Evolutionary conservation across 2,797 vertebrate species (phyloP).

Genomic region (Carapus acus): DNA sequence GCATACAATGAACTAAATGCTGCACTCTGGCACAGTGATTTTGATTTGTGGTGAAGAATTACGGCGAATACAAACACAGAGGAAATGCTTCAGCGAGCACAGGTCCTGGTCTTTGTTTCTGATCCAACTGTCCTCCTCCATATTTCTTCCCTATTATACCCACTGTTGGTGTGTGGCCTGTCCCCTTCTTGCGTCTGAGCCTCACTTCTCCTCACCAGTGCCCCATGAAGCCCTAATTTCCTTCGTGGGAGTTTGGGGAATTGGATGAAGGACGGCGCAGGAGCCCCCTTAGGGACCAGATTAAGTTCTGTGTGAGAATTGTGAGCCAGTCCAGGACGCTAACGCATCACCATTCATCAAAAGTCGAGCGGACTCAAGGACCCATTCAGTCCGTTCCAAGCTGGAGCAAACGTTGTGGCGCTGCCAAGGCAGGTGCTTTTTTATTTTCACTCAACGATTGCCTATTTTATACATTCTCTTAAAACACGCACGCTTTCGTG

Average conservation of each 20-base stretch:
- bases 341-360: conserved; percentile 62
- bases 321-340: conserved; percentile 33
- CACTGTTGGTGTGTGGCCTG: conserved; percentile 39
- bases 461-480: not conserved
- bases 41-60: conserved; percentile 44
- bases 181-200: conserved; percentile 43
- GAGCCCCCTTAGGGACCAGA: conserved; percentile 50
- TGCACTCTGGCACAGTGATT: conserved; percentile 44
- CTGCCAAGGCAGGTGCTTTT: conserved; percentile 45
- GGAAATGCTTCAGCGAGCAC: conserved; percentile 30
- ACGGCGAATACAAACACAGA: conserved; percentile 36
- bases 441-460: conserved; percentile 36
- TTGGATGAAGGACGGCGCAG: conserved; percentile 60
- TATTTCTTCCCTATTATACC: conserved; percentile 46
- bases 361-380: conserved; percentile 48
- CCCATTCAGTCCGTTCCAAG: conserved; percentile 22
- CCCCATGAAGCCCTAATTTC: conserved; percentile 75
- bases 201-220: conserved; percentile 51
- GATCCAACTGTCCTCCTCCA: conserved; percentile 33
- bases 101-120: conserved; percentile 29
- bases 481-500: conserved; percentile 12
- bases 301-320: conserved; percentile 44
- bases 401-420: conserved; percentile 21
- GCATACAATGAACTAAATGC: conserved; percentile 29
- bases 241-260: conserved; percentile 65